Evolutionary conservation across 2,113 vertebrate species (phyloP).

Genomic region (Euleptes europaea): DNA sequence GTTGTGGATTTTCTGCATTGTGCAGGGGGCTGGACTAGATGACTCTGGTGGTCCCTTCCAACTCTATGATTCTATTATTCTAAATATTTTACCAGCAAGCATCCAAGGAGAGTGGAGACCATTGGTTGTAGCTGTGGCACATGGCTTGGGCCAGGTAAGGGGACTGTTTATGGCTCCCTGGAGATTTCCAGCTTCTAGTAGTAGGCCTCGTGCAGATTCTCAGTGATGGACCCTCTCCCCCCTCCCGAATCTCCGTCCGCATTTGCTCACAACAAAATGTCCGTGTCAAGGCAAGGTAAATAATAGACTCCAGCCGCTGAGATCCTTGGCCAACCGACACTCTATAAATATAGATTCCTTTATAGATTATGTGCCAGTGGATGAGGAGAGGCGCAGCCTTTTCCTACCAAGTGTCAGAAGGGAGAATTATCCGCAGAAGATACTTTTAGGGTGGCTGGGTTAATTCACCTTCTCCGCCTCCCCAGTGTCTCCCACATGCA

Average conservation of each 20-base stretch:
- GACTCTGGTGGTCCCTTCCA: too few species aligned
- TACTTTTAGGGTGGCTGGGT: neutral
- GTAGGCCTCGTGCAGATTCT: neutral
- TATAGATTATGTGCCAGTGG: constrained; percentile 21
- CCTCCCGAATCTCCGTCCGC: neutral
- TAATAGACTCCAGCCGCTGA: constrained; percentile 15
- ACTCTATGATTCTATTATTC: too few species aligned
- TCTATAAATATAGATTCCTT: constrained; percentile 24
- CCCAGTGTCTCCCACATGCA: too few species aligned
- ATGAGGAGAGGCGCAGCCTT: neutral
- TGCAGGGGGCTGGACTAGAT: too few species aligned
- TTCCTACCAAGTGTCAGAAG: neutral
- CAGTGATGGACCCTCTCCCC: neutral
- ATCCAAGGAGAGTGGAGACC: too few species aligned
- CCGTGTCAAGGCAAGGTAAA: constrained; percentile 1
- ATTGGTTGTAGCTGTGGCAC: too few species aligned
- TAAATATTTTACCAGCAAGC: neutral
- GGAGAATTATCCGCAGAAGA: constrained; percentile 3
- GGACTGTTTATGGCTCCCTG: too few species aligned
- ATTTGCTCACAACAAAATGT: neutral
- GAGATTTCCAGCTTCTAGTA: neutral
- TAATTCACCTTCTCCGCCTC: neutral
- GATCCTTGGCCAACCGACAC: constrained; percentile 10
- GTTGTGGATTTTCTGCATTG: too few species aligned
- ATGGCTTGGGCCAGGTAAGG: too few species aligned